Conservation (phyloP, 2,797 vertebrate genomes). For the Silurus aristotelis region DNA sequence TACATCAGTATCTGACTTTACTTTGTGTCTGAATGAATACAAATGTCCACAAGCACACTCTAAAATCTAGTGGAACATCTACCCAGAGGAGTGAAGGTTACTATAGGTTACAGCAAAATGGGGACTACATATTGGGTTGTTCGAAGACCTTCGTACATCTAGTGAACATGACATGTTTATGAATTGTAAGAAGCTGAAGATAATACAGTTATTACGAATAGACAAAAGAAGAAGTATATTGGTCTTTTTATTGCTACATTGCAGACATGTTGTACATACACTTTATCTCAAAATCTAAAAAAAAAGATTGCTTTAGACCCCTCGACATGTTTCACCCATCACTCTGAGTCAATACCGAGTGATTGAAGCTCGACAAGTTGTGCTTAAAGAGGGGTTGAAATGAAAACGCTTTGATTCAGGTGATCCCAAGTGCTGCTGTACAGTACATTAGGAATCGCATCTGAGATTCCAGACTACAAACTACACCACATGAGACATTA, state of each 20-base stretch:
- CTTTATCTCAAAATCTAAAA: neutral
- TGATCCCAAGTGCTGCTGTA: conserved; percentile 18
- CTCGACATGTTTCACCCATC: neutral
- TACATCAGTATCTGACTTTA: no score
- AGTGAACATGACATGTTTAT: neutral
- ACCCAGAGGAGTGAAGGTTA: no score
- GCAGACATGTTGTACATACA: neutral
- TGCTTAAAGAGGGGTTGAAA: conserved; percentile 12
- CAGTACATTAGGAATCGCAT: conserved; percentile 21
- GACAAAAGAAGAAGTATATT: neutral
- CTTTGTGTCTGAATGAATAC: no score
- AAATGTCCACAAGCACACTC: no score
- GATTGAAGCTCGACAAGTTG: neutral
- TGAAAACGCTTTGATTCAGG: conserved; percentile 45
- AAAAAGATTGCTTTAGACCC: neutral
- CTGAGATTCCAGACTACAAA: neutral
- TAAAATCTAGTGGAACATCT: no score
- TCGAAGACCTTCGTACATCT: no score
- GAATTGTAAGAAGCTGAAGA: neutral
- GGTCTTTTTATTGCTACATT: neutral
- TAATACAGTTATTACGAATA: neutral
- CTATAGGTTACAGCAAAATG: no score
- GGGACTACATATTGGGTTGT: no score
- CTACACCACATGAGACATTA: conserved; percentile 26
- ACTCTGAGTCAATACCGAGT: neutral